Conservation (phyloP, 2,888 invertebrate species). For the Fabriciana adippe region DNA sequence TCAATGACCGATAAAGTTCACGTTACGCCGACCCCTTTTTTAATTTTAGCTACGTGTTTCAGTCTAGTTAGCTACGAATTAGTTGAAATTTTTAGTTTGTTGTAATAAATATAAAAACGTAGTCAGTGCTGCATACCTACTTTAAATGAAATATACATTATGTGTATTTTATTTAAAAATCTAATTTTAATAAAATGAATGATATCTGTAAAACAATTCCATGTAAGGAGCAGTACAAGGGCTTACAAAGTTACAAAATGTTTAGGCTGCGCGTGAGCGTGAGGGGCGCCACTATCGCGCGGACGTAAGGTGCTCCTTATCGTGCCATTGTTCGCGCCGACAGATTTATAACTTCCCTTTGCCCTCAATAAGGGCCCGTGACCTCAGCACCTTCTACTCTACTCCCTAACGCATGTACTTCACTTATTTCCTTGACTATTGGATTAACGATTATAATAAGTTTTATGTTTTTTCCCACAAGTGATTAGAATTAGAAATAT, state of each 20-base stretch:
- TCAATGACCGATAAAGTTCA: conserved; percentile 79
- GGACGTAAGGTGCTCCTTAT: conserved; percentile 76
- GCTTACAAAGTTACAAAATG: conserved; percentile 22
- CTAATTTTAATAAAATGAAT: not conserved
- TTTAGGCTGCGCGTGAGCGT: conserved; percentile 28
- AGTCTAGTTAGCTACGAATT: not conserved
- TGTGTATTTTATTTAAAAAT: not conserved
- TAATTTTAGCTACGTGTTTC: conserved; percentile 22
- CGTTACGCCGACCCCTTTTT: conserved; percentile 64
- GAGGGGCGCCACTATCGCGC: conserved; percentile 54
- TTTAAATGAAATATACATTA: not conserved
- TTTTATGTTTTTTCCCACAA: too few relatives aligned
- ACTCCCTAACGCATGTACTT: conserved; percentile 52
- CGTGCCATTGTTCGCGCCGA: conserved; percentile 79
- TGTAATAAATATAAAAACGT: not conserved
- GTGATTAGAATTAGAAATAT: too few relatives aligned
- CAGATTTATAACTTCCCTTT: conserved; percentile 82
- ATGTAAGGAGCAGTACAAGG: not conserved
- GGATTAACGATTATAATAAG: not conserved
- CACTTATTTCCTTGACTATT: conserved; percentile 11
- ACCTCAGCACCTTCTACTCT: conserved; percentile 63
- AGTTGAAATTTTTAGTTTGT: not conserved
- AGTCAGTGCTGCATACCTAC: not conserved
- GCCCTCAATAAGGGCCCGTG: conserved; percentile 81
- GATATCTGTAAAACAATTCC: not conserved